These are phyloP conservation scores for Dendrolimus pini DNA, from an alignment of 2,888 invertebrate species.

Conservation along the genomic window DNA sequence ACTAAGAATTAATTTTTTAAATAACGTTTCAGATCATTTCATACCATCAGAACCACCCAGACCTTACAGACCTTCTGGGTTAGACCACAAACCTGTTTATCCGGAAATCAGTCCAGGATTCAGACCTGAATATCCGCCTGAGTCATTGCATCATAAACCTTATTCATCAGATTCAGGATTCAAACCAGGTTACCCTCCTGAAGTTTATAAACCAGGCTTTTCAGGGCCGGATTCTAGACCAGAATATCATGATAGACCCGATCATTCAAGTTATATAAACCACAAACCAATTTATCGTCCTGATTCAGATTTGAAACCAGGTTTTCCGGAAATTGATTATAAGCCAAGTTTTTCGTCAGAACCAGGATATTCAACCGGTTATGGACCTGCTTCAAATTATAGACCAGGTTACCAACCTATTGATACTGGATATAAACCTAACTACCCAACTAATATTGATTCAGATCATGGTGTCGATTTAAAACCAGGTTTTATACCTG, in stretches of 20 bases:
- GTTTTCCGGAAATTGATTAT: constrained; percentile 3
- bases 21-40: constrained; percentile 30
- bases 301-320: constrained; percentile 7
- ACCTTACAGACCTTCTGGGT: constrained; percentile 9
- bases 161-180: constrained; percentile 1
- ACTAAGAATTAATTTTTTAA: too few species aligned
- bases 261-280: neutral
- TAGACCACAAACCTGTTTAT: constrained; percentile 13
- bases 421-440: too few species aligned
- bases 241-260: constrained; percentile 7
- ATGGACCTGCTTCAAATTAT: too few species aligned
- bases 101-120: constrained; percentile 17
- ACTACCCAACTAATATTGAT: too few species aligned
- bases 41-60: constrained; percentile 35
- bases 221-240: constrained; percentile 11
- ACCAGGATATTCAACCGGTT: too few species aligned
- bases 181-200: constrained; percentile 13
- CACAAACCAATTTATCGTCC: neutral
- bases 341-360: constrained; percentile 21
- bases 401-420: too few species aligned
- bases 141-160: too few species aligned
- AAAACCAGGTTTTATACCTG: constrained; percentile 21
- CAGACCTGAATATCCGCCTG: constrained; percentile 8
- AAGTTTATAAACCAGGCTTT: constrained; percentile 3
- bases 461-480: neutral